Conservation (phyloP, 2,113 vertebrate species). For the Camelus bactrianus region DNA sequence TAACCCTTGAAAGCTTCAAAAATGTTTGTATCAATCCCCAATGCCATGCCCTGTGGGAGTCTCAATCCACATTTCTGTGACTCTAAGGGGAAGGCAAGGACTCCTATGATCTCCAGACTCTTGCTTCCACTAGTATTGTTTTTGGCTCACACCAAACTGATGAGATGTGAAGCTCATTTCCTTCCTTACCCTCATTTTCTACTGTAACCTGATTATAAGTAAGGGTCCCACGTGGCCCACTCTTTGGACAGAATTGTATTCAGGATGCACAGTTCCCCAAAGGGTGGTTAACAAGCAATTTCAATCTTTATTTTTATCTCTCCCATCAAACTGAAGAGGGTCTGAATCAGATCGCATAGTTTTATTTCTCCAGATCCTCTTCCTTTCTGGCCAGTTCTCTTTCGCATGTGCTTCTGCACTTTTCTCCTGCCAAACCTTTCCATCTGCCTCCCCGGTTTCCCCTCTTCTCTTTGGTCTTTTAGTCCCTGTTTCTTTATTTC, state of each 20-base stretch:
- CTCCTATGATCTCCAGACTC: background rate
- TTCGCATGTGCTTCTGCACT: accelerated
- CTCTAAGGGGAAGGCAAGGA: background rate
- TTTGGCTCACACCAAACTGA: background rate
- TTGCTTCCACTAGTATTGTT: background rate
- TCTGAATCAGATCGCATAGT: background rate
- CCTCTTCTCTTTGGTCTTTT: background rate
- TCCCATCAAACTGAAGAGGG: background rate
- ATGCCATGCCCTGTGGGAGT: background rate
- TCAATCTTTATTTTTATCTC: background rate
- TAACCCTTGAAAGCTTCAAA: background rate
- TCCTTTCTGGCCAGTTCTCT: background rate
- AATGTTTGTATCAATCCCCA: background rate
- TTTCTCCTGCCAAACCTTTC: background rate
- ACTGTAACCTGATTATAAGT: background rate
- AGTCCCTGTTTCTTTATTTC: background rate
- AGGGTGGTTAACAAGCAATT: background rate
- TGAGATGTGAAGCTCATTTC: background rate
- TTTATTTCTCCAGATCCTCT: background rate
- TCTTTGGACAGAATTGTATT: background rate
- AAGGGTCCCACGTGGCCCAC: accelerated
- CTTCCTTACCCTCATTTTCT: background rate
- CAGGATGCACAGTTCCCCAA: background rate
- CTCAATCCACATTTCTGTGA: background rate
- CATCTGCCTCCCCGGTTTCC: background rate